phyloP scores from a whole-genome alignment of 2,113 vertebrate species.

The Falcunculus frontatus region DNA sequence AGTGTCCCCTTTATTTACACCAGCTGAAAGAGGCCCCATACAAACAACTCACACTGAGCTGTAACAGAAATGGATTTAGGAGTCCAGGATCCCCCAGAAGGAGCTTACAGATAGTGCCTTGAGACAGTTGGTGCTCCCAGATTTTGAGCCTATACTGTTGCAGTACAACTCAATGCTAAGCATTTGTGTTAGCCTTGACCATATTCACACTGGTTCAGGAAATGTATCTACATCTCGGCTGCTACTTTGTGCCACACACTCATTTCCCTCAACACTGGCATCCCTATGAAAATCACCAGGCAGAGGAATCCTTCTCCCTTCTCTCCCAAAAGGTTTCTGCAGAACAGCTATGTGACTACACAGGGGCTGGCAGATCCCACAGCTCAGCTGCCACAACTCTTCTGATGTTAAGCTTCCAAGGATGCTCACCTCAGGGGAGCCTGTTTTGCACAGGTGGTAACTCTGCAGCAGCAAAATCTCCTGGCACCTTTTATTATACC shows the following conservation, averaged over 20 bases:
- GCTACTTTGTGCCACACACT: not conserved
- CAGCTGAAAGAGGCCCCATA: not conserved
- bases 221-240: not conserved
- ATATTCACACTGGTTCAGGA: not conserved
- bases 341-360: not conserved
- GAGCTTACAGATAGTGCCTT: not conserved
- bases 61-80: not conserved
- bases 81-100: not conserved
- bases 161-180: not conserved
- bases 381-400: not conserved
- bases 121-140: not conserved
- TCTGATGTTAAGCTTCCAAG: not conserved
- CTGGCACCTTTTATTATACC: not conserved
- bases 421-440: not conserved
- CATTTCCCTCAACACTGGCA: not conserved
- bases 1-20: not conserved
- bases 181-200: rapidly evolving
- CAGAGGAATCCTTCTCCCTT: not conserved
- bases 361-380: not conserved
- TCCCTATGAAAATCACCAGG: not conserved
- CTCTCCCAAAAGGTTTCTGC: not conserved
- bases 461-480: not conserved
- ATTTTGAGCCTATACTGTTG: not conserved
- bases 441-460: not conserved
- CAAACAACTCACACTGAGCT: not conserved